These are phyloP conservation scores for Sclerodermus sp. DNA, from an alignment of 2,888 invertebrate genomes.

Conservation along the genomic window DNA sequence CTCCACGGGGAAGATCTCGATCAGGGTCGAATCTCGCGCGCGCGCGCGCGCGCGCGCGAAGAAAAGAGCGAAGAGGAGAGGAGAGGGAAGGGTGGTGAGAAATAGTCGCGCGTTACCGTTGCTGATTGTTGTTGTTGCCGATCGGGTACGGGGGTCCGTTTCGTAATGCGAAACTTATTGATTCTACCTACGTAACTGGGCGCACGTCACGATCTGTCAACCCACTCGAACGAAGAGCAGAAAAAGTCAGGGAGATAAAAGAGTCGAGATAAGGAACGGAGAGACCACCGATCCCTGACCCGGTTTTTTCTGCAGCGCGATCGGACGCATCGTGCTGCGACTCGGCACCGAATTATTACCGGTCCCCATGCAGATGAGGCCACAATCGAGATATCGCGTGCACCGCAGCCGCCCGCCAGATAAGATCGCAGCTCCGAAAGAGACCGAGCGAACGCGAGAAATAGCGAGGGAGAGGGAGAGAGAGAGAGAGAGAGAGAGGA, in stretches of 20 bases:
- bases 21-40: background rate
- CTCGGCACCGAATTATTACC: conserved; percentile 33
- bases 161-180: too few relatives aligned
- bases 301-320: conserved; percentile 23
- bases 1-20: background rate
- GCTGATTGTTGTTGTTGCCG: too few relatives aligned
- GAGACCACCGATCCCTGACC: conserved; percentile 34
- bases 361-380: conserved; percentile 37
- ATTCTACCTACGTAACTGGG: conserved; percentile 1
- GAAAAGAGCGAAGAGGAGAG: too few relatives aligned
- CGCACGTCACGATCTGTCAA: conserved; percentile 3
- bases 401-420: conserved; percentile 28
- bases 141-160: too few relatives aligned
- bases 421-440: conserved; percentile 25
- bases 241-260: background rate
- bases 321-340: conserved; percentile 20
- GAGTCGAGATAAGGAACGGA: conserved; percentile 1
- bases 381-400: conserved; percentile 36
- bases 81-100: too few relatives aligned
- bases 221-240: background rate
- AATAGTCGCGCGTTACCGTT: too few relatives aligned
- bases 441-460: background rate
- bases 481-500: conserved; percentile 1
- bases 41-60: too few relatives aligned
- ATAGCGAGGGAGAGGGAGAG: background rate